These are phyloP conservation scores for Sialis fuliginosa DNA, from an alignment of 2,888 invertebrate genomes.

Conservation along the genomic window DNA sequence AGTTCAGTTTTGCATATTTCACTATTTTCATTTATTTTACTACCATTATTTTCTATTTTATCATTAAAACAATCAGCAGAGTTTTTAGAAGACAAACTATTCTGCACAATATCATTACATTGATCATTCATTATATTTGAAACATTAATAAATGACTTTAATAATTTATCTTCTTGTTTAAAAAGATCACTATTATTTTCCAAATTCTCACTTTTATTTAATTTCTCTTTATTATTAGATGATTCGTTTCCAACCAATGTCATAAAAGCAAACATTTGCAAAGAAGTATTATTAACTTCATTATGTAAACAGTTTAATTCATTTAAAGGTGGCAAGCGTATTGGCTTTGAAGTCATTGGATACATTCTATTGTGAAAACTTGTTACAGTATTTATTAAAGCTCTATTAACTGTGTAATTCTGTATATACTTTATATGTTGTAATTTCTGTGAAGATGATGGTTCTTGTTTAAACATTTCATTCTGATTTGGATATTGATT, in stretches of 20 bases:
- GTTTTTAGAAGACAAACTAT: too few species aligned
- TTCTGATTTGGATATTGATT: background rate
- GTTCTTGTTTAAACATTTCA: background rate
- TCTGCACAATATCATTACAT: too few species aligned
- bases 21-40: too few species aligned
- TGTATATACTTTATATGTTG: conserved; percentile 14
- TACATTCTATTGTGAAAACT: conserved; percentile 18
- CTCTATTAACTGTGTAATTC: conserved; percentile 21
- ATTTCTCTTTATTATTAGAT: background rate
- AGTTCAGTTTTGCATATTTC: too few species aligned
- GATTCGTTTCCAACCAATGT: background rate
- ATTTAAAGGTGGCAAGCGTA: conserved; percentile 11
- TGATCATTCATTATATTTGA: too few species aligned
- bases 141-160: too few species aligned
- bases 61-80: too few species aligned
- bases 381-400: conserved; percentile 13
- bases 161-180: too few species aligned
- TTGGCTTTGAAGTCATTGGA: conserved; percentile 20
- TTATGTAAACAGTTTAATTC: too few species aligned
- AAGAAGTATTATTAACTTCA: too few species aligned
- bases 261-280: too few species aligned
- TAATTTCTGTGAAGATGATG: conserved; percentile 7
- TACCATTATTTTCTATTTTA: too few species aligned
- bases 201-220: conserved; percentile 1
- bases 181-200: background rate